Evolutionary conservation across 2,888 invertebrate species (phyloP), one percentile per base, ranked within the genome.

Genomic region (Lithophane semibrunnea): DNA sequence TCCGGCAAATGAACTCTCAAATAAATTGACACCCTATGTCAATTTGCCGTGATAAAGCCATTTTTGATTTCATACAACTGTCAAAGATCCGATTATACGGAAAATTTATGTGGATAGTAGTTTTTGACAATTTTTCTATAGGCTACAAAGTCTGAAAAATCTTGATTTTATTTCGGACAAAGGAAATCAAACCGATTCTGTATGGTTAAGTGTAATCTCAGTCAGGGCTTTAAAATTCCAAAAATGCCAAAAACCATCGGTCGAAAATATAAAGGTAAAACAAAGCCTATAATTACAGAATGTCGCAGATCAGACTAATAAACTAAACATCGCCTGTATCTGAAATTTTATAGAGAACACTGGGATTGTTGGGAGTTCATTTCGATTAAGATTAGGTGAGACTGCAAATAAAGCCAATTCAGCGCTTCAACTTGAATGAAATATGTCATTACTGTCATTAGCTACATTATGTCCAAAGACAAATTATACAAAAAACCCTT

Each of bases 381-480:
- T 29, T 88, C 88, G 80, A 91, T 90, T 79, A 88, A 85, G 84
- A 85, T 65, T 66, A 83, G 86, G 76, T 18, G 52, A 60, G 78
- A 21, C 81, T 74, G 66, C 64, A 85, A 90, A 88, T 90, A 90
- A 91, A 91, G 88, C 84, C 87, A 86, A 90, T 87, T 89, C 87
- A 82, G 81, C 90, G 90, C 91, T 92, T 92, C 88, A 91, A 92
- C 89, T 84, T 92, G 93, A 94, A 94, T 94, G 93, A 94, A 93
- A 94, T 93, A 94, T 93, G 90, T 93, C 94, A 95, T 95, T 95
- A 94, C 93, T 93, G 90, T 93, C 94, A 95, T 95, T 95, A 94
- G 93, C 91, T 92, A 93, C 93, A 94, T 93, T 94, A 94, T 89
- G 92, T 90, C 92, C 92, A 88, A 89, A 87, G 83, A 89, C 87